Percentiles rank a stretch among this genome's conserved stretches.
These are phyloP conservation scores for Seriola rivoliana DNA, from an alignment of 2,113 vertebrate genomes.

Conservation along the genomic window DNA sequence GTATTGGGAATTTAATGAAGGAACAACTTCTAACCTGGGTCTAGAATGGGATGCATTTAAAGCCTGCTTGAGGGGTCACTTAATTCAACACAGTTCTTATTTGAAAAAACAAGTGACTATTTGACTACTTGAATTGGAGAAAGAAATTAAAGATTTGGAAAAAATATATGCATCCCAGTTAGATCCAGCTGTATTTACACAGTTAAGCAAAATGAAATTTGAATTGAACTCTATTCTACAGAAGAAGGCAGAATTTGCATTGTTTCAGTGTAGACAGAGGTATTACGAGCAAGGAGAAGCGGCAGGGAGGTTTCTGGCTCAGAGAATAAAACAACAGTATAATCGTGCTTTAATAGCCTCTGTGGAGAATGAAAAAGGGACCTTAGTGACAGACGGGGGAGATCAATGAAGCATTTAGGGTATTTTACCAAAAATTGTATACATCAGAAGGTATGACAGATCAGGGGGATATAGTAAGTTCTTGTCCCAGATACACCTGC, in stretches of 20 bases:
- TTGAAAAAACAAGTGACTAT: not conserved
- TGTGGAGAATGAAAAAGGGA: too few relatives aligned
- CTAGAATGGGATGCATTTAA: conserved; percentile 9
- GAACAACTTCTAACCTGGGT: not conserved
- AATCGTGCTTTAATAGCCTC: too few relatives aligned
- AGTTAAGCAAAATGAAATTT: not conserved
- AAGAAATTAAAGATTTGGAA: not conserved
- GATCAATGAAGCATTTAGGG: too few relatives aligned
- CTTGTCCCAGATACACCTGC: too few relatives aligned
- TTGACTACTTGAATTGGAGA: not conserved
- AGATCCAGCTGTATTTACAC: not conserved
- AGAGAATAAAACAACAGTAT: not conserved
- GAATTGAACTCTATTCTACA: not conserved
- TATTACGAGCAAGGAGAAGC: conserved; percentile 6
- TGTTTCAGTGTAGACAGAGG: not conserved
- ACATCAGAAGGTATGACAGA: too few relatives aligned
- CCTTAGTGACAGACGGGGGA: too few relatives aligned
- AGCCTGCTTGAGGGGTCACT: not conserved
- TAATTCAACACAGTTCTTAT: not conserved
- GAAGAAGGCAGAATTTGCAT: conserved; percentile 1
- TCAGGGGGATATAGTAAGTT: too few relatives aligned
- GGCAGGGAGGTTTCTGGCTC: not conserved
- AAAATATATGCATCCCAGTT: not conserved
- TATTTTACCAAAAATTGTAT: too few relatives aligned
- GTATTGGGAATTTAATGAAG: too few relatives aligned